These are phyloP conservation scores for Netta rufina DNA, from an alignment of 2,797 vertebrate genomes.

Conservation along the genomic window DNA sequence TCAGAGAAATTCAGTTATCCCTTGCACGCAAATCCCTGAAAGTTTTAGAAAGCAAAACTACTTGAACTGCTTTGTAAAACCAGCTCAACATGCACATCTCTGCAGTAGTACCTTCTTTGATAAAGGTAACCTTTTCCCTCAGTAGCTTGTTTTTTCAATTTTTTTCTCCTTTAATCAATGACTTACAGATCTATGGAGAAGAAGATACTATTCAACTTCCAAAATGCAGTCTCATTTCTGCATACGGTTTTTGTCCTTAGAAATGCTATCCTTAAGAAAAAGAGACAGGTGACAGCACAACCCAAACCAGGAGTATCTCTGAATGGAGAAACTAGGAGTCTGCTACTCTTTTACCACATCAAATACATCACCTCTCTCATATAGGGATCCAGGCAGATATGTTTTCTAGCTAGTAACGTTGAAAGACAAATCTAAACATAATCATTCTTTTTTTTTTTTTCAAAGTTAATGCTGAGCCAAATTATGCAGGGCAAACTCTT, in stretches of 20 bases:
- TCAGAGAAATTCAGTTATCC: not conserved
- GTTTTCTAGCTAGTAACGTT: not conserved
- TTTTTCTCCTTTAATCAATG: not conserved
- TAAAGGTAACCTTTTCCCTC: not conserved
- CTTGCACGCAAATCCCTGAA: not conserved
- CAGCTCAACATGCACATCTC: not conserved
- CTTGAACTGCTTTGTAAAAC: constrained; percentile 1
- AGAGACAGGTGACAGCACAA: not conserved
- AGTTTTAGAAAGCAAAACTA: constrained; percentile 27
- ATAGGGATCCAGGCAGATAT: not conserved
- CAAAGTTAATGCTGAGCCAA: constrained; percentile 20
- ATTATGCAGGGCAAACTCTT: not conserved
- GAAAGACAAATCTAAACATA: constrained; percentile 36
- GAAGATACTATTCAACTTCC: not conserved
- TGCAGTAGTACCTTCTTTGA: not conserved
- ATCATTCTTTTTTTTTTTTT: not conserved
- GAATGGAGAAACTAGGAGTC: not conserved
- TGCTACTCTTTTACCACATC: not conserved
- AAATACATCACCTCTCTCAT: not conserved
- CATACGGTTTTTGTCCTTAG: not conserved
- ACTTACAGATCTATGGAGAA: not conserved
- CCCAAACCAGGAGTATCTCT: not conserved
- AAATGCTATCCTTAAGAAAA: not conserved
- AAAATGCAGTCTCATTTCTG: not conserved
- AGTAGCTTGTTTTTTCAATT: not conserved